phyloP scores from a whole-genome alignment of 92 coral and sea anemone species.

The Anthopleura xanthogrammica region DNA sequence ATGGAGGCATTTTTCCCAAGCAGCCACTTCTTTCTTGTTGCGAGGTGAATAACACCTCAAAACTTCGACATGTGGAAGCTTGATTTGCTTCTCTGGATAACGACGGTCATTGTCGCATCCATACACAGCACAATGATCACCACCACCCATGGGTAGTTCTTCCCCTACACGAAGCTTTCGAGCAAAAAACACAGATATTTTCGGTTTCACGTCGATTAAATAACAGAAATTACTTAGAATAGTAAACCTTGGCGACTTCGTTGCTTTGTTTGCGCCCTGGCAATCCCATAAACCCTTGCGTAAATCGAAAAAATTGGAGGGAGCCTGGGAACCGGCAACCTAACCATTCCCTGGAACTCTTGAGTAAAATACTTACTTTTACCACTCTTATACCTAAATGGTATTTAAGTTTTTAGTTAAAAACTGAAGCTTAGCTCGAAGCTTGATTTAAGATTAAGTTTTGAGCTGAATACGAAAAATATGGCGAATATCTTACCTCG shows the following conservation, averaged over 20 bases:
- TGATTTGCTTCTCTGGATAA: slow-evolving; percentile 49
- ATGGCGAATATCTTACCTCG: too few relatives aligned
- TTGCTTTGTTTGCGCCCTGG: neutral
- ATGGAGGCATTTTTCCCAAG: slow-evolving; percentile 37
- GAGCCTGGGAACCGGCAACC: slow-evolving; percentile 20
- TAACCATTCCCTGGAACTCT: neutral
- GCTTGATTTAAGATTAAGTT: too few relatives aligned
- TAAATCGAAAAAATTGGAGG: slow-evolving; percentile 13
- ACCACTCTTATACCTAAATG: too few relatives aligned
- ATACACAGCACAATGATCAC: slow-evolving; percentile 54
- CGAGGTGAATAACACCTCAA: slow-evolving; percentile 44
- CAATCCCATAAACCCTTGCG: slow-evolving; percentile 15
- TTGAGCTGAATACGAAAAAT: too few relatives aligned
- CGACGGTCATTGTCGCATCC: slow-evolving; percentile 43
- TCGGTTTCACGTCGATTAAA: neutral
- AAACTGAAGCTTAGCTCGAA: too few relatives aligned
- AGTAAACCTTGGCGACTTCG: too few relatives aligned
- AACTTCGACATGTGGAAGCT: slow-evolving; percentile 35
- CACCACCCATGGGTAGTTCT: slow-evolving; percentile 43
- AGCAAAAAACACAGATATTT: neutral
- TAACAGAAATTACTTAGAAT: neutral
- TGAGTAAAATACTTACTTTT: too few relatives aligned
- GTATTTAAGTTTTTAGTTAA: too few relatives aligned
- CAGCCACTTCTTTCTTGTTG: slow-evolving; percentile 28
- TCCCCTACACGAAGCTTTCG: slow-evolving; percentile 7